Evolutionary conservation across 30 jellyfish, hydroid and myxozoan genomes (phyloP), one percentile per base, ranked within the genome.

Genomic region (Haliclystus octoradiatus): DNA sequence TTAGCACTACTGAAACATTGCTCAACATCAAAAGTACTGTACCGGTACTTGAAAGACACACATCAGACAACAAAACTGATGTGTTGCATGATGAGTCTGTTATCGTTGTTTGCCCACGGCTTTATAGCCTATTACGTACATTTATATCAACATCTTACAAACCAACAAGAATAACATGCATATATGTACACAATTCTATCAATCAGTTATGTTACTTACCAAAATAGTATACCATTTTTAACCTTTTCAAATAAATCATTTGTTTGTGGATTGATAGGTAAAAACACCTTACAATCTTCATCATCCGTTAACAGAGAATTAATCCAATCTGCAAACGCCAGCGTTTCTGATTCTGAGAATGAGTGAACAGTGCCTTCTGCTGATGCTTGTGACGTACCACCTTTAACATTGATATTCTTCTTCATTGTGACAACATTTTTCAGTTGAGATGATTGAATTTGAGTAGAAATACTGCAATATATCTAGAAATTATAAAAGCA

Each of bases 311-410:
- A 77, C 40, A 78, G 93, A 60, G 84, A 76, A 53, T 84, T 93
- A n/a, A 93, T 93, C 95, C 96, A 93, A 52, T 84, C 96, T 25
- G 92, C 74, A 66, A 93, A 93, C 3, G 99, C 96, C 28, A 73
- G 69, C 15, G 63, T 92, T 57, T 93, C 99, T 2, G 93, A 71
- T 28, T 93, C 97, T 4, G 99, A 81, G 4, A 71, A 68, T 0
- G 96, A 78, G 50, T 85, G 99, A 46, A 67, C 76, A 28, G 99
- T 93, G 15, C 97, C 99, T 34, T 80, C 95, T 0, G 99, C 97
- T 9, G 99, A 84, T 2, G 92, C 92, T 40, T 85, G 93, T 29
- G 99, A 73, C 0, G 99, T 31, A 3, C 99, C 99, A 23, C 99
- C 99, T 28, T 75, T 69, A 2, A 78, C 88, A 14, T 91, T 68